Conservation (phyloP, 2,113 vertebrate genomes). For the Crotalus helleri region DNA sequence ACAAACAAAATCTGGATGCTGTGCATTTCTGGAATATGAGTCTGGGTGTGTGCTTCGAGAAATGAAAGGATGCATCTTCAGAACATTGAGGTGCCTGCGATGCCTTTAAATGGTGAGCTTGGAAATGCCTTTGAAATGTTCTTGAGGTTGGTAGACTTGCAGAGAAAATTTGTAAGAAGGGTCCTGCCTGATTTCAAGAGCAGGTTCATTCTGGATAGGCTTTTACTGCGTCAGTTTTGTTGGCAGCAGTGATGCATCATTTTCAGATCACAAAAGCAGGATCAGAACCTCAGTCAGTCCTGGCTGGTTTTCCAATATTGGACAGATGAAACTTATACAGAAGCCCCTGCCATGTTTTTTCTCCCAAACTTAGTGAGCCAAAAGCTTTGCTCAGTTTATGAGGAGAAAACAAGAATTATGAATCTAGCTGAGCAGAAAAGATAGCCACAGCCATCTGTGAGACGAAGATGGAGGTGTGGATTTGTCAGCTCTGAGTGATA, state of each 20-base stretch:
- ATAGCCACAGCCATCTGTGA: neutral
- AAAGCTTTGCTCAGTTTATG: neutral
- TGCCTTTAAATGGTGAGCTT: neutral
- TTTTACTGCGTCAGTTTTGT: conserved; percentile 10
- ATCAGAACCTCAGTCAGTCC: neutral
- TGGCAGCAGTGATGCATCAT: neutral
- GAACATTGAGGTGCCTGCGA: neutral
- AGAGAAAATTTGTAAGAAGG: neutral
- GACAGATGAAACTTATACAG: neutral
- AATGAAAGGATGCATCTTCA: neutral
- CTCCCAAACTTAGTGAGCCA: neutral
- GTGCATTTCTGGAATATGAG: neutral
- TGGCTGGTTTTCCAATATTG: neutral
- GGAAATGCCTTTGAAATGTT: neutral
- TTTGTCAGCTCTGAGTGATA: neutral
- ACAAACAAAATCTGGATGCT: neutral
- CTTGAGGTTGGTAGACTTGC: neutral
- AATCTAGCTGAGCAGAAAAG: conserved; percentile 14
- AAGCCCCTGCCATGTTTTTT: neutral
- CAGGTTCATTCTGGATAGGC: neutral
- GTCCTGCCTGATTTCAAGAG: neutral
- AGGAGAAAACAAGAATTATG: neutral
- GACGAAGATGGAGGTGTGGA: neutral
- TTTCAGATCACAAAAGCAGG: neutral
- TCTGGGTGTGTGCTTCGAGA: neutral